These are phyloP conservation scores for Ianthella basta DNA, from an alignment of 37 sponge, comb jelly and placozoan genomes.

Conservation along the genomic window DNA sequence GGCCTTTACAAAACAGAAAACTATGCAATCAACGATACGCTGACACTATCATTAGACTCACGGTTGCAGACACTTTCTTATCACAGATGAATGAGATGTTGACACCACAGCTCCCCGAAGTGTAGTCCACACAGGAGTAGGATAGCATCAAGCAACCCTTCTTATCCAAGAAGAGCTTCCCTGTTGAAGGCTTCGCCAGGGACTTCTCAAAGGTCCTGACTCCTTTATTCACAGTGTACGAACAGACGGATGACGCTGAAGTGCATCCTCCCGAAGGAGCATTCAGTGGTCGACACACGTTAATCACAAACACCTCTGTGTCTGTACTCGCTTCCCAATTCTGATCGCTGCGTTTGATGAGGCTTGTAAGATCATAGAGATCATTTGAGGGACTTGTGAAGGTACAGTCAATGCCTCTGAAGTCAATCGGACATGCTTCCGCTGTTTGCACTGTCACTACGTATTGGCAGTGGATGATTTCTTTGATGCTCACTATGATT, in stretches of 20 bases:
- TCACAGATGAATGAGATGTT: conserved; percentile 30
- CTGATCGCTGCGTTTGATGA: conserved; percentile 24
- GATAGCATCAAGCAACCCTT: not conserved
- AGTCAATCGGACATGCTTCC: conserved; percentile 69
- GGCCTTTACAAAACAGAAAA: too few species aligned
- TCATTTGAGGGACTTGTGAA: not conserved
- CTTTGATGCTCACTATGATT: conserved; percentile 33
- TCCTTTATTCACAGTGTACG: not conserved
- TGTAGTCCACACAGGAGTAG: not conserved
- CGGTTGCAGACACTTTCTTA: not conserved
- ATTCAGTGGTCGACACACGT: conserved; percentile 71
- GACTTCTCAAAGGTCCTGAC: not conserved
- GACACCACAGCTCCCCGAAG: not conserved
- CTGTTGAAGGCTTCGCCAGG: conserved; percentile 3
- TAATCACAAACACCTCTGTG: conserved; percentile 56
- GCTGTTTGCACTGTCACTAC: conserved; percentile 48
- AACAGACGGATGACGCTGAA: not conserved
- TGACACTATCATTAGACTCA: conserved; percentile 6
- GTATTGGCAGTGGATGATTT: conserved; percentile 62
- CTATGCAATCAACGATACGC: too few species aligned
- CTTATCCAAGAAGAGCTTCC: not conserved
- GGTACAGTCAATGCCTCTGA: conserved; percentile 51
- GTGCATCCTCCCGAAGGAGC: not conserved
- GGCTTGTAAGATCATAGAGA: conserved; percentile 48
- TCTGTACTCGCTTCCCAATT: conserved; percentile 56